phyloP scores from a whole-genome alignment of 64 coral and sea anemone genomes.

The Cladopsammia gracilis region DNA sequence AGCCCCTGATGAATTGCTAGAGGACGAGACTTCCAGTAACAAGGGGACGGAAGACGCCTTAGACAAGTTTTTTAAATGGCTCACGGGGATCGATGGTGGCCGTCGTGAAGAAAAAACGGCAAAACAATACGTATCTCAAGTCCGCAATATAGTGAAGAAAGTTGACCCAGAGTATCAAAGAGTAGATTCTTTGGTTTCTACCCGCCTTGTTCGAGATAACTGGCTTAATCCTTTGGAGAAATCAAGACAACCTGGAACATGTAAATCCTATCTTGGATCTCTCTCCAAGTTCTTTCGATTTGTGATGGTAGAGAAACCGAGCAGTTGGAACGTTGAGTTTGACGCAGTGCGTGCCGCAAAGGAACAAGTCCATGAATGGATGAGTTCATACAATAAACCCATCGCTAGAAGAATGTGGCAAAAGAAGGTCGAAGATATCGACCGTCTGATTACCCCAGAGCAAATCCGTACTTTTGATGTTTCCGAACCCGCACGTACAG shows the following conservation, averaged over 20 bases:
- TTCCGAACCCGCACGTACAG: not conserved
- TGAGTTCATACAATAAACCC: not conserved
- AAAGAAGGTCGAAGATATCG: not conserved
- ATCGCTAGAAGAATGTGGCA: not conserved
- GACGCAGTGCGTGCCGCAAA: not conserved
- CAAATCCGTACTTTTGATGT: not conserved
- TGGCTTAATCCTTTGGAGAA: too few relatives aligned
- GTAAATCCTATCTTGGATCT: not conserved
- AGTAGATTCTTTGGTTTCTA: too few relatives aligned
- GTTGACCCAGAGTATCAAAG: too few relatives aligned
- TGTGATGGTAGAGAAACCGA: conserved; percentile 21
- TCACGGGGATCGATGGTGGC: too few relatives aligned
- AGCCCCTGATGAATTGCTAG: too few relatives aligned
- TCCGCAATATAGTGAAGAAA: too few relatives aligned
- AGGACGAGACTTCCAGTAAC: too few relatives aligned
- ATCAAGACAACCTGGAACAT: too few relatives aligned
- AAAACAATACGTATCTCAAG: conserved; percentile 36
- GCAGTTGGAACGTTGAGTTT: not conserved
- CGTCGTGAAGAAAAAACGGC: conserved; percentile 2
- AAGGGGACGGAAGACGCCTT: too few relatives aligned
- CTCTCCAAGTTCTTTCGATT: conserved; percentile 38
- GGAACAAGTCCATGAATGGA: not conserved
- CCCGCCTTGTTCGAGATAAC: too few relatives aligned
- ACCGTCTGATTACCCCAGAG: too few relatives aligned
- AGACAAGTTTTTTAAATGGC: too few relatives aligned